Base-by-base conservation (phyloP, 1,140 invertebrate genomes). In the Pemphigus obesinymphae region DNA sequence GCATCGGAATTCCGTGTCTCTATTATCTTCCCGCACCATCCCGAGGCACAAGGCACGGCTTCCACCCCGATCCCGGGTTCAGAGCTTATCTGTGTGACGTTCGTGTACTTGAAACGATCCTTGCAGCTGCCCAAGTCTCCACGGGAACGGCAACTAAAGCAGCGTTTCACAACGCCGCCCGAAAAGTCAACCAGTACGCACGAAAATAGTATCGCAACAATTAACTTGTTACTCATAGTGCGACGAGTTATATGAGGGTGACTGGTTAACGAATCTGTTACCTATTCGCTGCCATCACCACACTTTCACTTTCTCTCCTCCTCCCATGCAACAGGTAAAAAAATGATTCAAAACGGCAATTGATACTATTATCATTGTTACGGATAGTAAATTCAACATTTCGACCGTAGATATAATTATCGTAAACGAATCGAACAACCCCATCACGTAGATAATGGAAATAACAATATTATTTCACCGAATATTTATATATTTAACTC, bases 11-110 rank as follows among this genome's bases (percentile, higher is more conserved):
- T 84, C 83, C 90, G 90, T 48, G 92, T 93, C 87, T 97, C 95
- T 31, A 96, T 91, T 55, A 95, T 92, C 89, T 97, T 97, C 11
- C 92, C 93, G 85, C 96, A 97, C 96, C 96, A 97, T 40, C 95
- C 95, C 10, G 95, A 96, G 13, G 94, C 93, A 86, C 96, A 97
- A 0, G 94, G 94, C 10, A 92, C 89, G 3, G 92, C 90, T 83
- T 93, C 89, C 0, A 96, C 90, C 8, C 94, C 94, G 85, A 91
- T 90, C 26, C 88, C 87, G 26, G 82, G 63, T 72, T 92, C 90
- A 20, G n/a, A 26, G 34, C n/a, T 61, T 34, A 91, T 89, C 84
- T 92, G 89, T 2, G 93, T 93, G 0, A 91, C 90, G 85, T 89
- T 89, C 88, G 95, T 96, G 84, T 91, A 91, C 23, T 87, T 90